Evolutionary conservation across 2,113 vertebrate genomes (phyloP).

Genomic region (Leucoraja erinaceus): DNA sequence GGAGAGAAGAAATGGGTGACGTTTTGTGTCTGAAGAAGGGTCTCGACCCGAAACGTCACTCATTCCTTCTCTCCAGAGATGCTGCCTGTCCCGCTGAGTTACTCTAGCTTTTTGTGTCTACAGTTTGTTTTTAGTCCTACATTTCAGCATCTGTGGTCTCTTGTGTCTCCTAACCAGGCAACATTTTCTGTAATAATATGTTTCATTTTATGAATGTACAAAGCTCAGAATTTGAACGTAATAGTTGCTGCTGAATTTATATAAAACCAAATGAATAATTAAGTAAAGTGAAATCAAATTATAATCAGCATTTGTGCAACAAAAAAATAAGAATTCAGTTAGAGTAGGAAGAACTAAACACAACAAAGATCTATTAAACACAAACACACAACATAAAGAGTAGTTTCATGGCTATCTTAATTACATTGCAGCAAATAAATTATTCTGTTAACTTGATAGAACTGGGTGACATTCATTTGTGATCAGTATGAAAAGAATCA

Average conservation of each 20-base stretch:
- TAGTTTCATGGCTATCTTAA: neutral
- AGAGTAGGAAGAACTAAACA: neutral
- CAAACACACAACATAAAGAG: neutral
- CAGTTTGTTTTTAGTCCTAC: too few relatives aligned
- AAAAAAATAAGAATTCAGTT: neutral
- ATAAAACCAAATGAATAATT: neutral
- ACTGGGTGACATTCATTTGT: neutral
- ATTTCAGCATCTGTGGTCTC: too few relatives aligned
- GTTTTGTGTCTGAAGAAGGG: too few relatives aligned
- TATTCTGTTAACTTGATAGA: neutral
- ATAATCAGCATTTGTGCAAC: neutral
- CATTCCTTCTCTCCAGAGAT: too few relatives aligned
- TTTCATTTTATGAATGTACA: neutral
- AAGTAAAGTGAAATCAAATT: neutral
- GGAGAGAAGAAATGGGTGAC: too few relatives aligned
- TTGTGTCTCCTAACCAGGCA: neutral
- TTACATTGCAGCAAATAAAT: neutral
- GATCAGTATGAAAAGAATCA: neutral
- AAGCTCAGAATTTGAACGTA: neutral
- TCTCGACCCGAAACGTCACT: too few relatives aligned
- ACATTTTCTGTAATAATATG: neutral
- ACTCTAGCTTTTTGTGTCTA: too few relatives aligned
- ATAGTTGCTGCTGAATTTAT: neutral
- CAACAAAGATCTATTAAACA: neutral
- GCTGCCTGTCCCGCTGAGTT: too few relatives aligned